phyloP scores from a whole-genome alignment of 2,888 invertebrate genomes.

The Thymelicus lineola region DNA sequence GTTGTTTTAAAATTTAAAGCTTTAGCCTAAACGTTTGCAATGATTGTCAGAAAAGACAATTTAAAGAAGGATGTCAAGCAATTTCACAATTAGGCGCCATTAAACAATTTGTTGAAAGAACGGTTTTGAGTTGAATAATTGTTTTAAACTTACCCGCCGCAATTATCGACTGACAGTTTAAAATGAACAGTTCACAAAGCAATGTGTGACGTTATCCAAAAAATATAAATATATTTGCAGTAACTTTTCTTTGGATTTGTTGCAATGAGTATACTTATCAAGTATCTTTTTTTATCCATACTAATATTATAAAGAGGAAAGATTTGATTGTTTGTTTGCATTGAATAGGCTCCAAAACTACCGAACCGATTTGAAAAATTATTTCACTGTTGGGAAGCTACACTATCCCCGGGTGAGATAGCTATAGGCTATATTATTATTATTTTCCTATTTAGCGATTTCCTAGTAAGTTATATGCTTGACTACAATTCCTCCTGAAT shows the following conservation, averaged over 20 bases:
- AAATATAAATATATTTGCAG: background rate
- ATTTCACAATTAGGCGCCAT: constrained; percentile 62
- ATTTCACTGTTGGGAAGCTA: too few species aligned
- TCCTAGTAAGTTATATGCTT: too few species aligned
- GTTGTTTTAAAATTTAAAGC: background rate
- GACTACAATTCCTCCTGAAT: too few species aligned
- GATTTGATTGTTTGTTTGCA: too few species aligned
- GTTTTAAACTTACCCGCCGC: constrained; percentile 21
- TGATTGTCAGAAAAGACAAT: constrained; percentile 56
- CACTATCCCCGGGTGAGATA: too few species aligned
- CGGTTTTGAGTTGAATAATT: constrained; percentile 35
- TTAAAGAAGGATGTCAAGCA: constrained; percentile 54
- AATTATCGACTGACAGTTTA: constrained; percentile 8
- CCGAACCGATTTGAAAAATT: too few species aligned
- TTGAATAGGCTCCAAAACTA: too few species aligned
- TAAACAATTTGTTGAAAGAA: constrained; percentile 58
- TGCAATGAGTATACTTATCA: too few species aligned
- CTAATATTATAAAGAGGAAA: too few species aligned
- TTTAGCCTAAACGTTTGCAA: constrained; percentile 37
- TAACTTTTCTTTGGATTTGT: background rate
- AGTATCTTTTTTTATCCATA: too few species aligned
- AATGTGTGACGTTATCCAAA: background rate
- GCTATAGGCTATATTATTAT: too few species aligned
- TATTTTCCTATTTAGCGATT: too few species aligned
- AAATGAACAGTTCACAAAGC: constrained; percentile 2